These are phyloP conservation scores for Hyperoplus lanceolatus DNA, from an alignment of 2,797 vertebrate species.

Conservation along the genomic window DNA sequence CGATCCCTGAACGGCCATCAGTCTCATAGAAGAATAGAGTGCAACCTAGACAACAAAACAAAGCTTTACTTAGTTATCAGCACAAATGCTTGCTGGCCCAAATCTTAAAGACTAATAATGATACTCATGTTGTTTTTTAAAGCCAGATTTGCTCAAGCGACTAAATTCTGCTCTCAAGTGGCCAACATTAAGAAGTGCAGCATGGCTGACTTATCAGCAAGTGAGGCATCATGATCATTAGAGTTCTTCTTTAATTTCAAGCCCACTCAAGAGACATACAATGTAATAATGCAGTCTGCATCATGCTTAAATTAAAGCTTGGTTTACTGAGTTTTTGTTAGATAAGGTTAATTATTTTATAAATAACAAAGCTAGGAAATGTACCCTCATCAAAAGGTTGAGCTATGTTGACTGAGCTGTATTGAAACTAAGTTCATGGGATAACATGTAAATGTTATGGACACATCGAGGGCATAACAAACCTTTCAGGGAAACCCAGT, in stretches of 20 bases:
- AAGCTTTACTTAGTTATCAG: not conserved
- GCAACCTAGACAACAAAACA: slow-evolving; percentile 86
- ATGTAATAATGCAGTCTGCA: slow-evolving; percentile 12
- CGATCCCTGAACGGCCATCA: slow-evolving; percentile 92
- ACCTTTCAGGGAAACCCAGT: slow-evolving; percentile 99
- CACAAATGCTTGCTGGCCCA: not conserved
- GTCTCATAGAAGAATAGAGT: slow-evolving; percentile 97
- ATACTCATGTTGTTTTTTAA: not conserved
- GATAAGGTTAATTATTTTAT: slow-evolving; percentile 15
- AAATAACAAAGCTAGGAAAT: not conserved
- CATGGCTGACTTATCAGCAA: slow-evolving; percentile 32
- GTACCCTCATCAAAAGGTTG: not conserved
- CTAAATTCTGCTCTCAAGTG: slow-evolving; percentile 86
- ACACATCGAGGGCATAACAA: slow-evolving; percentile 35
- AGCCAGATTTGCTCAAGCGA: slow-evolving; percentile 56
- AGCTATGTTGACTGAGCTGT: not conserved
- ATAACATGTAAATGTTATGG: slow-evolving; percentile 22
- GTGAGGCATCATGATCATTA: slow-evolving; percentile 17
- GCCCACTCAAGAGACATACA: slow-evolving; percentile 25
- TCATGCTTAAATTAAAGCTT: slow-evolving; percentile 17
- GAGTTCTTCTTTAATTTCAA: slow-evolving; percentile 29
- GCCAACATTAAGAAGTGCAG: slow-evolving; percentile 81
- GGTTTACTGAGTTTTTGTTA: slow-evolving; percentile 14
- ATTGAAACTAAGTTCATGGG: not conserved
- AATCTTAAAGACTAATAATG: slow-evolving; percentile 9